Evolutionary conservation across 1,140 invertebrate species (phyloP).

Genomic region (Conus ventricosus): DNA sequence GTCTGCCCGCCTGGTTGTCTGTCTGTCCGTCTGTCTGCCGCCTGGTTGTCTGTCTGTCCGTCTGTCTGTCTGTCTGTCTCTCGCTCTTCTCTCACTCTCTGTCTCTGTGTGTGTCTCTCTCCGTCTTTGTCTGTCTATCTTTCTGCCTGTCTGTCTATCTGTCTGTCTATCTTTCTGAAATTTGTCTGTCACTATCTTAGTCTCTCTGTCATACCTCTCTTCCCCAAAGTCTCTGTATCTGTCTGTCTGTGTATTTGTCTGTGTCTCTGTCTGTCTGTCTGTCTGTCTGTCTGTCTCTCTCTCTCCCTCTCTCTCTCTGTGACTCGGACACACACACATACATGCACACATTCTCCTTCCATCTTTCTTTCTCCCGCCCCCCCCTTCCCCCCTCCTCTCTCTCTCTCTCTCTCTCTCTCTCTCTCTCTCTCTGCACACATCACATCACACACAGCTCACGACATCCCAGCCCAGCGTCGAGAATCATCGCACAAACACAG

Average conservation of each 20-base stretch:
- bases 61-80: neutral
- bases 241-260: neutral
- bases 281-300: neutral
- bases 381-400: neutral
- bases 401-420: neutral
- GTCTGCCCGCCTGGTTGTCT: no score
- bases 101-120: neutral
- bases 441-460: no score
- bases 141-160: neutral
- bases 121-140: neutral
- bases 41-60: no score
- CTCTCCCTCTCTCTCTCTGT: slow-evolving; percentile 1
- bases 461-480: no score
- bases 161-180: no score
- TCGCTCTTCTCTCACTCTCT: slow-evolving; percentile 19
- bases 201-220: no score
- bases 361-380: no score
- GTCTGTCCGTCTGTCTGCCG: no score
- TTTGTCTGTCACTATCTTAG: no score
- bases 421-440: neutral
- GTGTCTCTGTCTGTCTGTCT: neutral
- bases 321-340: neutral
- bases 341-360: neutral
- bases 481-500: no score
- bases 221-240: no score